Conservation (phyloP, 2,888 invertebrate species). For the Blera fallax region DNA sequence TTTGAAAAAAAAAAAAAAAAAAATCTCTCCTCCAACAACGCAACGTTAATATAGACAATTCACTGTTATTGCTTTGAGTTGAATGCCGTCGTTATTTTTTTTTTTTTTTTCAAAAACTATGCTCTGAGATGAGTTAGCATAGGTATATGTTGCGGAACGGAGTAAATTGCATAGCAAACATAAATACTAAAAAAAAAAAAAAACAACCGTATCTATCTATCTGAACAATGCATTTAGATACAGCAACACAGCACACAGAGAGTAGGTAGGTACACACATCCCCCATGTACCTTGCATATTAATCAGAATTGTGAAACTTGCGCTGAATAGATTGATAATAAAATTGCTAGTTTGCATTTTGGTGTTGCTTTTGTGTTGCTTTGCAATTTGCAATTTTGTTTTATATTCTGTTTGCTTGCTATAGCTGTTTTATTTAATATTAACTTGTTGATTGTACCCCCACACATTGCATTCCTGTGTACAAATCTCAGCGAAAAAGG, state of each 20-base stretch:
- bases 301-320: slow-evolving; percentile 72
- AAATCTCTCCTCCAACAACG: slow-evolving; percentile 34
- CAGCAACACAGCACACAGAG: neutral
- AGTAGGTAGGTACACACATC: slow-evolving; percentile 58
- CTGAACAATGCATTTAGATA: slow-evolving; percentile 68
- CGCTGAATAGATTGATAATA: slow-evolving; percentile 73
- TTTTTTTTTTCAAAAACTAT: slow-evolving; percentile 10
- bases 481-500: slow-evolving; percentile 23
- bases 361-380: slow-evolving; percentile 55
- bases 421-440: slow-evolving; percentile 23
- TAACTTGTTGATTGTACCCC: slow-evolving; percentile 67
- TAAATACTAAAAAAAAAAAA: slow-evolving; percentile 43
- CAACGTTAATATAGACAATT: slow-evolving; percentile 66
- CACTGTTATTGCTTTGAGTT: slow-evolving; percentile 60
- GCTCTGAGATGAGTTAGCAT: slow-evolving; percentile 42
- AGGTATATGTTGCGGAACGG: slow-evolving; percentile 68
- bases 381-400: slow-evolving; percentile 65
- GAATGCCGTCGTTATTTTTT: slow-evolving; percentile 32
- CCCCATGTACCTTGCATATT: slow-evolving; percentile 71
- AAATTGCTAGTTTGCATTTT: slow-evolving; percentile 72
- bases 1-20: slow-evolving; percentile 38
- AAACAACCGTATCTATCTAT: slow-evolving; percentile 8
- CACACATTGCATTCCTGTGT: slow-evolving; percentile 49
- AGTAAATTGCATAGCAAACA: slow-evolving; percentile 70
- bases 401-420: slow-evolving; percentile 61